Conservation (phyloP, 2,888 invertebrate species). For the Drosophila flavopinicola region DNA sequence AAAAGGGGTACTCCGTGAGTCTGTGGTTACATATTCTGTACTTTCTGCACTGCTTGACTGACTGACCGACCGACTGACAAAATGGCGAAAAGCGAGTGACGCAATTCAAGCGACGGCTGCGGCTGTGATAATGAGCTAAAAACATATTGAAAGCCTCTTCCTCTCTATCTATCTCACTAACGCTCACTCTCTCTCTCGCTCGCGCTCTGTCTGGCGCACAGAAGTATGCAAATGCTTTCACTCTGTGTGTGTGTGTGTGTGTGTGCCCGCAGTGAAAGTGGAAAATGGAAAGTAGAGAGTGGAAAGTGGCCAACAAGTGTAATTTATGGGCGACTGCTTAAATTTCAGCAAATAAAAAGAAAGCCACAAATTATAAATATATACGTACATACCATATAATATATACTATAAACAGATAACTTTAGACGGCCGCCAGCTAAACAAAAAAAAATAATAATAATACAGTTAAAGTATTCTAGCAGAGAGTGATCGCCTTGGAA, state of each 20-base stretch:
- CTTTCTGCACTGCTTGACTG: not conserved
- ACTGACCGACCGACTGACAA: constrained; percentile 10
- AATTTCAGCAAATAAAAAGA: constrained; percentile 56
- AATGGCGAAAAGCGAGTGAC: constrained; percentile 42
- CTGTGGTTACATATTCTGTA: too few species aligned
- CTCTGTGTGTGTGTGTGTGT: too few species aligned
- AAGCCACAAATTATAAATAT: constrained; percentile 58
- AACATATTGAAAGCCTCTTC: constrained; percentile 66
- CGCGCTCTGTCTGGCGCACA: constrained; percentile 28
- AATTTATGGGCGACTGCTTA: constrained; percentile 67
- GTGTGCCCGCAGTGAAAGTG: constrained; percentile 26
- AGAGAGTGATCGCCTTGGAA: not conserved
- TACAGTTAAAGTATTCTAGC: not conserved
- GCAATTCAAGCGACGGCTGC: constrained; percentile 43
- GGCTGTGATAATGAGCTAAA: constrained; percentile 65
- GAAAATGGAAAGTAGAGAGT: constrained; percentile 27
- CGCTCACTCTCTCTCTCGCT: too few species aligned
- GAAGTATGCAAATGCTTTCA: constrained; percentile 71
- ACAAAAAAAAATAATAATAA: constrained; percentile 40
- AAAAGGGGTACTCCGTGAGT: constrained; percentile 26
- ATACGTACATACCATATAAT: constrained; percentile 21
- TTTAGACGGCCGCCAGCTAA: constrained; percentile 52
- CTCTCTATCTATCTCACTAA: not conserved
- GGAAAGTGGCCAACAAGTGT: constrained; percentile 66
- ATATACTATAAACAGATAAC: constrained; percentile 41